Base-by-base conservation (phyloP, 2,888 invertebrate genomes). In the Drosophila testacea region DNA sequence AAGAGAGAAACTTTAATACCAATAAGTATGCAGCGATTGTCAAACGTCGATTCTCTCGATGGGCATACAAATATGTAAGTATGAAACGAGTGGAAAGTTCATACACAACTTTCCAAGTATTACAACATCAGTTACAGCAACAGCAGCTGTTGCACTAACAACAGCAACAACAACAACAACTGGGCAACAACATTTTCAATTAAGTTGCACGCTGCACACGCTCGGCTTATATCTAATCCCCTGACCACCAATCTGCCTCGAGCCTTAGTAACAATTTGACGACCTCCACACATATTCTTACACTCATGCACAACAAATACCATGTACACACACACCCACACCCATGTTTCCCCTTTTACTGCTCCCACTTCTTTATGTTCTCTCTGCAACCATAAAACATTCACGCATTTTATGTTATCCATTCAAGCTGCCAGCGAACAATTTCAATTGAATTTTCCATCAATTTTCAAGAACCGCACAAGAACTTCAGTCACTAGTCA, bases 191-290 rank as follows among this genome's bases (percentile, higher is more conserved):
- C 68, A 73, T 70, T 86, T 86, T 83, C 79, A 83, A 79, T 84
- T 79, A 81, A 73, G 66, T 75, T 81, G 71, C 77, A 68, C 44
- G 55, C 62, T 67, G 77, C 67, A 72, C 47, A 47, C 57, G 39
- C 47, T 9, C 42, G 46, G 67, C 81, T 83, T 83, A 73, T 70
- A 59, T 69, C 68, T 65, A 86, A 83, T 82, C 78, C 83, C 48
- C 64, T 51, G 73, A 66, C 64, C 66, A 54, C 32, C 77, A 52
- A 76, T 71, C 71, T 50, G 46, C 63, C 44, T 13, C 5, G 13
- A 38, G 66, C 16, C 61, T 44, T 27, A 44, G 27, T 51, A 76
- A 50, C 69, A 62, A 73, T 73, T 77, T 76, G 69, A 69, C 42
- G 69, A 60, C 41, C 38, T 32, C 36, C 47, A 28, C 50, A 32